These are phyloP conservation scores for Xyrauchen texanus DNA, from an alignment of 2,113 vertebrate genomes.

Conservation along the genomic window DNA sequence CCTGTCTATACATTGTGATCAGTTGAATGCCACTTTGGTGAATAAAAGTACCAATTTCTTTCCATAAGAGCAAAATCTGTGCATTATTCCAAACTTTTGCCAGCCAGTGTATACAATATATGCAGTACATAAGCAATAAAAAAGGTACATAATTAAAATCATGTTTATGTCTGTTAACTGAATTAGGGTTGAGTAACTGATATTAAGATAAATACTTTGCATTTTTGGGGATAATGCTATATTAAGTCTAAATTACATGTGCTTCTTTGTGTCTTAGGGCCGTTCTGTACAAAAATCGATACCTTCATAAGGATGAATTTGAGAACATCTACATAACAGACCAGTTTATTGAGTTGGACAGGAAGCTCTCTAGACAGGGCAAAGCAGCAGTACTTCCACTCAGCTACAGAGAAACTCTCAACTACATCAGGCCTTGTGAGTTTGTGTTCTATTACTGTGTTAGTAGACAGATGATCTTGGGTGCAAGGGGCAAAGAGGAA, in stretches of 20 bases:
- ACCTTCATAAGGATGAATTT: slow-evolving; percentile 74
- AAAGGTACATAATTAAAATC: too few relatives aligned
- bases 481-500: neutral
- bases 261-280: slow-evolving; percentile 69
- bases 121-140: too few relatives aligned
- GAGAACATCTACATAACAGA: slow-evolving; percentile 86
- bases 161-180: too few relatives aligned
- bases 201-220: too few relatives aligned
- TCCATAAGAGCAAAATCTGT: too few relatives aligned
- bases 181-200: too few relatives aligned
- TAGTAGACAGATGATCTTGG: neutral
- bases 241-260: neutral
- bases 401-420: slow-evolving; percentile 65
- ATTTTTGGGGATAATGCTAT: too few relatives aligned
- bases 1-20: too few relatives aligned
- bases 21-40: too few relatives aligned
- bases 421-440: slow-evolving; percentile 82
- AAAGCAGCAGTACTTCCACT: slow-evolving; percentile 79
- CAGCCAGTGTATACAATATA: too few relatives aligned
- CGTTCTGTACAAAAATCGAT: slow-evolving; percentile 72
- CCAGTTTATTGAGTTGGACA: slow-evolving; percentile 77
- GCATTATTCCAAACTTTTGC: too few relatives aligned
- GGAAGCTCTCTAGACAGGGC: slow-evolving; percentile 57
- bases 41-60: too few relatives aligned
- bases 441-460: neutral